Evolutionary conservation across 2,113 vertebrate genomes (phyloP).

Genomic region (Cinclus mexicanus): DNA sequence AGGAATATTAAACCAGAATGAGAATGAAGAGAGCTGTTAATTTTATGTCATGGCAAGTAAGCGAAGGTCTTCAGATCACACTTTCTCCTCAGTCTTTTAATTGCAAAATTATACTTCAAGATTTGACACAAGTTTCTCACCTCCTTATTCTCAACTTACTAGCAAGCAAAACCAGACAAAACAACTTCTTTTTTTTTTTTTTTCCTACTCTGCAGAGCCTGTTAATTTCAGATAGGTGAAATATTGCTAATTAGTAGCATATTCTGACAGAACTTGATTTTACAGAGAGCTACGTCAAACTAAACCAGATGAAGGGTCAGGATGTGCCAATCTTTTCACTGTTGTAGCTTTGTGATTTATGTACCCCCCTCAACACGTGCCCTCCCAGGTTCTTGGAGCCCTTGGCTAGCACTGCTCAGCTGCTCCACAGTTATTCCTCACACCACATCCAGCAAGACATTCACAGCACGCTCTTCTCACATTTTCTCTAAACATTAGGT

Average conservation of each 20-base stretch:
- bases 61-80: constrained; percentile 33
- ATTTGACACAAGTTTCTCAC: constrained; percentile 25
- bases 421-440: neutral
- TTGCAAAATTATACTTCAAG: constrained; percentile 13
- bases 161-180: neutral
- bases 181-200: neutral
- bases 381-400: neutral
- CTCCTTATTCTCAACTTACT: neutral
- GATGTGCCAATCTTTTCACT: neutral
- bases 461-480: neutral
- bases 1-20: constrained; percentile 40
- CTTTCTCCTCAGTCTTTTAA: constrained; percentile 28
- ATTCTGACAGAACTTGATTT: neutral
- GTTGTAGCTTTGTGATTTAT: neutral
- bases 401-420: neutral
- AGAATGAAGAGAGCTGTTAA: constrained; percentile 42
- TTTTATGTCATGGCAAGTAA: constrained; percentile 1
- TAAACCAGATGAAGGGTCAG: neutral
- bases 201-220: neutral
- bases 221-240: neutral
- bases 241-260: constrained; percentile 4
- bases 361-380: neutral
- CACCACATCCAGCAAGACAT: neutral
- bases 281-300: neutral
- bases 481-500: constrained; percentile 4